phyloP scores from a whole-genome alignment of 2,888 invertebrate genomes.

The Sycophila texana region DNA sequence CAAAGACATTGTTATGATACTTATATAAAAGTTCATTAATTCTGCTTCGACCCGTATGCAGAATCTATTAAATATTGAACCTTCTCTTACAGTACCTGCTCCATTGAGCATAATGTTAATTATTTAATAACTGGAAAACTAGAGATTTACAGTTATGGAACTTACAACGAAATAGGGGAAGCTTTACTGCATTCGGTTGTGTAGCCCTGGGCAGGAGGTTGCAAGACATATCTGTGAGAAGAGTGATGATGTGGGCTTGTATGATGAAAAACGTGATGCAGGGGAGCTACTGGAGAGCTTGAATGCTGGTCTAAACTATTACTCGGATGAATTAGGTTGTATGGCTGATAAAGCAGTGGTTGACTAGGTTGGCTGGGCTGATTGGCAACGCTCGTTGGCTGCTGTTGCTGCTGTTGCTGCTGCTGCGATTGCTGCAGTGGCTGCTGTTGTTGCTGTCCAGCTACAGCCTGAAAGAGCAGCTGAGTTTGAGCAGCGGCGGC shows the following conservation, averaged over 20 bases:
- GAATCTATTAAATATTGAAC: too few species aligned
- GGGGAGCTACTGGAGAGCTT: slow-evolving; percentile 53
- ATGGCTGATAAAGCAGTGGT: slow-evolving; percentile 73
- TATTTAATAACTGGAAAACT: too few species aligned
- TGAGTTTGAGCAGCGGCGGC: slow-evolving; percentile 63
- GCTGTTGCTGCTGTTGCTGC: slow-evolving; percentile 24
- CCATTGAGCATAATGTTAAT: too few species aligned
- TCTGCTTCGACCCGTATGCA: too few species aligned
- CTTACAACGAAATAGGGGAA: slow-evolving; percentile 64
- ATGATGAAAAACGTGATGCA: slow-evolving; percentile 62
- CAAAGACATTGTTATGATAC: too few species aligned
- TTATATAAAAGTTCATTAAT: too few species aligned
- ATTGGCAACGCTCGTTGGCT: background rate
- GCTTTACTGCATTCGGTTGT: slow-evolving; percentile 61
- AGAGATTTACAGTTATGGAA: slow-evolving; percentile 17
- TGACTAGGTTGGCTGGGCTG: slow-evolving; percentile 50
- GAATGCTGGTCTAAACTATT: slow-evolving; percentile 63
- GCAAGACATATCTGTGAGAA: slow-evolving; percentile 46
- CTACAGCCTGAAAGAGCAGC: slow-evolving; percentile 61
- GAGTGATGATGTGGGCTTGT: slow-evolving; percentile 58
- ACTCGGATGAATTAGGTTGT: slow-evolving; percentile 70
- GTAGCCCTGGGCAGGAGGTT: slow-evolving; percentile 58
- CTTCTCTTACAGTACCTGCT: too few species aligned
- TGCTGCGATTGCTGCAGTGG: slow-evolving; percentile 10
- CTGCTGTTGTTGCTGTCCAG: slow-evolving; percentile 37